Percentiles rank a stretch among this genome's conserved stretches.
These are phyloP conservation scores for Heliconius himera DNA, from an alignment of 1,140 invertebrate species.

Conservation along the genomic window DNA sequence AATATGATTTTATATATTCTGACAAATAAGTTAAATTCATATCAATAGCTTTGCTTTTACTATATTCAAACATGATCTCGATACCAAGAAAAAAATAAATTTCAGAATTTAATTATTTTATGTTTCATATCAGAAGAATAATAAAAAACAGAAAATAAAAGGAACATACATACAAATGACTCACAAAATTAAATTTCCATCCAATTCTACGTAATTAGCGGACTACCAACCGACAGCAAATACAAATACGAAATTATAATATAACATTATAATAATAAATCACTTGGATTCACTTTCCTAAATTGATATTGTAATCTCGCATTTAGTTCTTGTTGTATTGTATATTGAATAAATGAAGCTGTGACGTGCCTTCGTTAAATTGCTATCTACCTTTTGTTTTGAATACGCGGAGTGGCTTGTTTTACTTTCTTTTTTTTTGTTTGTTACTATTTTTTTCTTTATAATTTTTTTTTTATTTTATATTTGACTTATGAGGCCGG, in stretches of 20 bases:
- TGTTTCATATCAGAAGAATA: no score
- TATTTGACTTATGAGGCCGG: no score
- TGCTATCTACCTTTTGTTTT: constrained; percentile 61
- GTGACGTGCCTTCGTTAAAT: constrained; percentile 78
- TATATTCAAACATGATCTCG: no score
- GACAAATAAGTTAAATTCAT: no score
- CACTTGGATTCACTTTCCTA: constrained; percentile 78
- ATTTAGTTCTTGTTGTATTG: constrained; percentile 66
- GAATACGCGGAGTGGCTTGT: constrained; percentile 50
- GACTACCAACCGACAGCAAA: constrained; percentile 41
- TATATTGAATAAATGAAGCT: constrained; percentile 73
- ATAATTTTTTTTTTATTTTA: neutral
- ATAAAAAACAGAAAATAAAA: neutral
- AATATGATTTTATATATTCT: no score
- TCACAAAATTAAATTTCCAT: neutral
- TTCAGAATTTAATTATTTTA: no score
- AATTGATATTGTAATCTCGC: constrained; percentile 80
- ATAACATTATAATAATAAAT: constrained; percentile 74
- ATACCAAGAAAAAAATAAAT: no score
- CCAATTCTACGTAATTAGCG: constrained; percentile 31
- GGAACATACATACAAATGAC: neutral
- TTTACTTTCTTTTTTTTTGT: neutral
- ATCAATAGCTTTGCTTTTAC: no score
- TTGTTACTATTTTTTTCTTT: neutral
- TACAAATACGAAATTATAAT: constrained; percentile 21